Percentiles rank a stretch among this genome's conserved stretches.
phyloP scores from a whole-genome alignment of 2,888 invertebrate species.

The Conchocele bisecta region DNA sequence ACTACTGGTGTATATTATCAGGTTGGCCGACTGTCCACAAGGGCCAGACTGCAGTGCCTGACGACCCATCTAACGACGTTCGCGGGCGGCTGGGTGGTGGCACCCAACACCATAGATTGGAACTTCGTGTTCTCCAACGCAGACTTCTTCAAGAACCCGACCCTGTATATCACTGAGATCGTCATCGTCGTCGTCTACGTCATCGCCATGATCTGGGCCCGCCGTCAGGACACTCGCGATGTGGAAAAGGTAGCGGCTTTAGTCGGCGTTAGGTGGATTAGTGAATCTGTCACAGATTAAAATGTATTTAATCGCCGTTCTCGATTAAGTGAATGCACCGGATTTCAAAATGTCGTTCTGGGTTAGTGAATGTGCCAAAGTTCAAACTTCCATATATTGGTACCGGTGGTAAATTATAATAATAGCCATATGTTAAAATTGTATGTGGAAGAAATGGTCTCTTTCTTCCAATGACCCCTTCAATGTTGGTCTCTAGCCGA shows the following conservation, averaged over 20 bases:
- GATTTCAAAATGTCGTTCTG: no score
- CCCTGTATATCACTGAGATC: conserved; percentile 83
- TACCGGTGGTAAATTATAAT: no score
- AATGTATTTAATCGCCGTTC: no score
- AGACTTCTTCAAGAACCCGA: conserved; percentile 83
- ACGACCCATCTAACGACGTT: conserved; percentile 83
- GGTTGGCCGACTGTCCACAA: conserved; percentile 66
- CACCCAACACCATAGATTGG: conserved; percentile 84
- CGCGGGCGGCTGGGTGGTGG: conserved; percentile 83
- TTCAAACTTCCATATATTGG: no score
- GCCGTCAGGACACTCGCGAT: conserved; percentile 83
- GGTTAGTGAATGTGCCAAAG: no score
- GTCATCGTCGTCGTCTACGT: conserved; percentile 80
- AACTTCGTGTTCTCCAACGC: conserved; percentile 83
- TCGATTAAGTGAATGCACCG: no score
- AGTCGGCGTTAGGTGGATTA: no score
- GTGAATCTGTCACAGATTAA: no score
- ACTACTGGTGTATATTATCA: conserved; percentile 49
- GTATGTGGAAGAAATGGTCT: no score
- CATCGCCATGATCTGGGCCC: conserved; percentile 82
- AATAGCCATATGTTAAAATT: no score
- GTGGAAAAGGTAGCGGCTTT: conserved; percentile 81
- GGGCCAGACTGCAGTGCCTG: conserved; percentile 66
- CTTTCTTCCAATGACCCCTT: no score
- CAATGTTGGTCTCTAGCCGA: no score